A percentile compares a stretch with the other conserved stretches of the same genome.
Conservation (phyloP, 1,140 invertebrate genomes). For the Gryllus bimaculatus region DNA sequence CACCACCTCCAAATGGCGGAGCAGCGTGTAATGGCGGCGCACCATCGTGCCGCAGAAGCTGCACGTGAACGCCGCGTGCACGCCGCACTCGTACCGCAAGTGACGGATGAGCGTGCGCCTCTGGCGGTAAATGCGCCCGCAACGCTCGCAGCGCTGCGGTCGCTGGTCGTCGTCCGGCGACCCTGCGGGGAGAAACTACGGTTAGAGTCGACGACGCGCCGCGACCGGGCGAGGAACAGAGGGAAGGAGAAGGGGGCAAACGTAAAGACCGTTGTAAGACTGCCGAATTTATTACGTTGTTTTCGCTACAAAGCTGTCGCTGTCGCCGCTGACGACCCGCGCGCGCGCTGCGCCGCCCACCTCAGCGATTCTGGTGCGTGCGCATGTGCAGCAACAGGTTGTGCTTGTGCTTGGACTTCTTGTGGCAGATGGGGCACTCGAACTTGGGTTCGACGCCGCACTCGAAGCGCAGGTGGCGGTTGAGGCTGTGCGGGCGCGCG, state of each 20-base stretch:
- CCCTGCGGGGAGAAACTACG: not conserved
- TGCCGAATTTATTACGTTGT: not conserved
- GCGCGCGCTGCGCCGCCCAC: not conserved
- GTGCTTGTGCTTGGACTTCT: conserved; percentile 29
- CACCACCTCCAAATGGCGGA: not conserved
- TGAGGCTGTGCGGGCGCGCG: conserved; percentile 30
- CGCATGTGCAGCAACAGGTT: conserved; percentile 24
- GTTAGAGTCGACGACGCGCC: not conserved
- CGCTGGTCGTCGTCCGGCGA: not conserved
- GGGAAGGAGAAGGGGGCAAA: not conserved
- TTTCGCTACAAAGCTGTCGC: not conserved
- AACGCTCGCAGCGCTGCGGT: conserved; percentile 53
- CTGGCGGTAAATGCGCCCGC: conserved; percentile 71
- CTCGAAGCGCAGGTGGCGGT: conserved; percentile 32
- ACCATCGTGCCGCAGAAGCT: conserved; percentile 25
- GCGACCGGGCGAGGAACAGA: not conserved
- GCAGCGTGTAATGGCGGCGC: not conserved
- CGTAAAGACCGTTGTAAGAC: not conserved
- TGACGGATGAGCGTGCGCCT: conserved; percentile 59
- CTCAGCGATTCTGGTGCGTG: conserved; percentile 21
- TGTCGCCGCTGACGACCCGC: not conserved
- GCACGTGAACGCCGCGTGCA: conserved; percentile 30
- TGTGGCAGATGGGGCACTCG: conserved; percentile 29
- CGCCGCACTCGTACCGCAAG: conserved; percentile 29
- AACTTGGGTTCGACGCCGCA: conserved; percentile 31